phyloP scores from a whole-genome alignment of 2,113 vertebrate species.

The Eulemur rufifrons region DNA sequence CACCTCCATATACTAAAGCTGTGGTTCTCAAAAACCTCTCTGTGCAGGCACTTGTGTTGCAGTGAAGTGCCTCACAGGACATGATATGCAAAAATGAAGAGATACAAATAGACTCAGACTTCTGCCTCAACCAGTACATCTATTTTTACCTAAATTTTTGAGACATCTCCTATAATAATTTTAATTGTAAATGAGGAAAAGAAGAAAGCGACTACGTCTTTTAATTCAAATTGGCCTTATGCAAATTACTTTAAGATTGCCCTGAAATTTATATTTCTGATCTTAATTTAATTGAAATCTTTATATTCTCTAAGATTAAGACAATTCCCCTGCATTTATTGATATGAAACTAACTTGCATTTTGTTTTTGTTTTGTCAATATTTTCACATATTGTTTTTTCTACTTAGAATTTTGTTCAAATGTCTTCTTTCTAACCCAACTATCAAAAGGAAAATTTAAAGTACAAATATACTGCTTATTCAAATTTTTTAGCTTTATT shows the following conservation, averaged over 20 bases:
- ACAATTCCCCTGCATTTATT: accelerated
- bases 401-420: not conserved
- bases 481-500: not conserved
- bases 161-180: not conserved
- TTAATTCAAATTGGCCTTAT: not conserved
- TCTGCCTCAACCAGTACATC: not conserved
- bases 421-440: not conserved
- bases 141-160: not conserved
- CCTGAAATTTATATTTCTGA: not conserved
- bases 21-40: accelerated
- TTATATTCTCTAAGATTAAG: not conserved
- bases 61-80: accelerated
- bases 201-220: not conserved
- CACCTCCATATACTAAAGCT: accelerated
- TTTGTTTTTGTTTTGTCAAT: not conserved
- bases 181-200: not conserved
- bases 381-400: not conserved
- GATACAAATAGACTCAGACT: not conserved
- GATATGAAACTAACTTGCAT: not conserved
- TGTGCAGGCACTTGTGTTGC: not conserved
- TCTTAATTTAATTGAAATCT: not conserved
- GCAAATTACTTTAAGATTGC: not conserved
- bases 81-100: not conserved
- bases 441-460: not conserved
- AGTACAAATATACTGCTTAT: not conserved